A percentile compares a stretch with the other conserved stretches of the same genome.
Conservation (phyloP, 2,888 invertebrate species). For the Sisyra nigra region DNA sequence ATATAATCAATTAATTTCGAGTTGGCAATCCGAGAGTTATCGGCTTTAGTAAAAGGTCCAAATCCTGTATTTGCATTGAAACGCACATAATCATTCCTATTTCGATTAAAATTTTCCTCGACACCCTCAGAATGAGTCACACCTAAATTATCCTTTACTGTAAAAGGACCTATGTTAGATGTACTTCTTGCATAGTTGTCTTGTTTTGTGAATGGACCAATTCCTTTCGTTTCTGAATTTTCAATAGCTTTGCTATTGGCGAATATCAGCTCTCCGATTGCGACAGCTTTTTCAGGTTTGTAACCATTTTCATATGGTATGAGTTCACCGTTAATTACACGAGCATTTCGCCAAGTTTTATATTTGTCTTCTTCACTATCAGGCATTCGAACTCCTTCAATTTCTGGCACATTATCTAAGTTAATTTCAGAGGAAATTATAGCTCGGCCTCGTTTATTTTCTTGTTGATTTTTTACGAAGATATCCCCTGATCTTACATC, state of each 20-base stretch:
- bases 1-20: conserved; percentile 47
- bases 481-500: conserved; percentile 48
- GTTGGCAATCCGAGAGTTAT: conserved; percentile 39
- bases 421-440: conserved; percentile 41
- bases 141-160: conserved; percentile 35
- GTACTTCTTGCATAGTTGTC: conserved; percentile 35
- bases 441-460: conserved; percentile 45
- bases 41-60: conserved; percentile 46
- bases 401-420: conserved; percentile 56
- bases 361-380: conserved; percentile 65
- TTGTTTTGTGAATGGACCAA: conserved; percentile 43
- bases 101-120: conserved; percentile 13
- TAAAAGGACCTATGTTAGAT: conserved; percentile 35
- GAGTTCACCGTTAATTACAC: conserved; percentile 71
- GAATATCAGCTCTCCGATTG: conserved; percentile 38
- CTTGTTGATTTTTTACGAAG: conserved; percentile 29
- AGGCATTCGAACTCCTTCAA: conserved; percentile 67
- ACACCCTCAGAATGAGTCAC: conserved; percentile 12
- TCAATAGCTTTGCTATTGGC: conserved; percentile 17
- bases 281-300: conserved; percentile 42
- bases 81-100: conserved; percentile 16
- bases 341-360: conserved; percentile 75
- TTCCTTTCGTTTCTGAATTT: conserved; percentile 19
- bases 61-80: conserved; percentile 26
- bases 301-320: conserved; percentile 57